Evolutionary conservation across 2,797 vertebrate genomes (phyloP), one percentile per base, ranked within the genome.

Genomic region (Hyperoplus lanceolatus): DNA sequence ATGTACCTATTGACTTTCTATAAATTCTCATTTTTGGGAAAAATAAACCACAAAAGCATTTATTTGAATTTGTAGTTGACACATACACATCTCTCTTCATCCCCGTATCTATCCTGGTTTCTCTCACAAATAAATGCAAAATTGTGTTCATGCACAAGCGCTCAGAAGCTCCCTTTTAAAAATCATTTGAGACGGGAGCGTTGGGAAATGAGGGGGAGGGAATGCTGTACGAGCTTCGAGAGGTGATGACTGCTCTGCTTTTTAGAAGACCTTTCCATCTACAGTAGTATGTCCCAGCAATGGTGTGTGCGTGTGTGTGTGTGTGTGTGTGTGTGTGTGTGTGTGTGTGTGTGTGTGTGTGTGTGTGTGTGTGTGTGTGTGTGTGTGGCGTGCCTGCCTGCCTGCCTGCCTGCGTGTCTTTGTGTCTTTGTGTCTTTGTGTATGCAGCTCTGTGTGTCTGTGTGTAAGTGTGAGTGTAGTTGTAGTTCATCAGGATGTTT

Each of bases 181-280:
- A 58, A 76, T 51, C 3, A 57, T 61, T 62, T 53, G 48, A 74
- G 75, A 54, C 15, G 53, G 42, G 64, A 84, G 45, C 74, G 70
- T 67, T 91, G 85, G 73, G 87, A 93, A 87, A 85, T 61, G 84
- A 89, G 88, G 85, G 82, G 89, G 89, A 90, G 80, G 77, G 80
- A 86, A 91, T 75, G 87, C 84, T 90, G 73, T 81, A n/a, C 0
- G 16, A 58, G 70, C 13, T 79, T 67, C 29, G 45, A 43, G 70
- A 87, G 75, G 58, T 79, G 46, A 77, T 63, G 79, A 88, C 77
- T 86, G 79, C 74, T 70, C 65, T 46, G 70, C 77, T 73, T 81
- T 79, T 71, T 70, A 74, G 79, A 66, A 78, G 78, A 79, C 74
- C 73, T 85, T 83, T 83, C 83, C 70, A 84, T 89, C 73, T 84